These are phyloP conservation scores for Lordiphosa stackelbergi DNA, from an alignment of 1,140 invertebrate species.

Conservation along the genomic window DNA sequence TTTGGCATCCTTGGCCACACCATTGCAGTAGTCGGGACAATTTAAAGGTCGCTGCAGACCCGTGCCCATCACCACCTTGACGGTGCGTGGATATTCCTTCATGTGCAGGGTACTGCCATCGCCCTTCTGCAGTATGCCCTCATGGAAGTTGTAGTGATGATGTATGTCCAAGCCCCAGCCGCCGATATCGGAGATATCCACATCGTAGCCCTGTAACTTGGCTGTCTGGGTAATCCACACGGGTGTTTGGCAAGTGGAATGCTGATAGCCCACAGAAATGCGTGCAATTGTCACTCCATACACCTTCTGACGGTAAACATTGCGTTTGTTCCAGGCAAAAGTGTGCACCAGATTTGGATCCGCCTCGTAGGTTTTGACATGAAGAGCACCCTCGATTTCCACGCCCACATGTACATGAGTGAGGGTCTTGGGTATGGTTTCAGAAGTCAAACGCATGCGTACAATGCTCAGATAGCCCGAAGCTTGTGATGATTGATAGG, in stretches of 20 bases:
- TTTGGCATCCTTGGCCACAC: constrained; percentile 89
- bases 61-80: constrained; percentile 95
- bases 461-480: constrained; percentile 95
- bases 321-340: constrained; percentile 97
- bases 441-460: constrained; percentile 91
- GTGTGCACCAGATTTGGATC: constrained; percentile 96
- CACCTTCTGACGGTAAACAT: constrained; percentile 97
- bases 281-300: constrained; percentile 92
- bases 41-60: constrained; percentile 88
- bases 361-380: constrained; percentile 95
- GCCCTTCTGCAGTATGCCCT: constrained; percentile 97
- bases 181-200: constrained; percentile 97
- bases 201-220: constrained; percentile 96
- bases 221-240: constrained; percentile 97
- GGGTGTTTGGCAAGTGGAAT: constrained; percentile 88
- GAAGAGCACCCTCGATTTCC: constrained; percentile 93
- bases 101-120: constrained; percentile 95
- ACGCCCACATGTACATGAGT: constrained; percentile 92
- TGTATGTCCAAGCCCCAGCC: constrained; percentile 98
- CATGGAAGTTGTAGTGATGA: constrained; percentile 98
- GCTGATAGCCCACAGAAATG: constrained; percentile 96
- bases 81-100: constrained; percentile 92
- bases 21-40: constrained; percentile 89
- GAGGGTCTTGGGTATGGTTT: constrained; percentile 86
- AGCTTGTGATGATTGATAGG: constrained; percentile 95